phyloP scores from a whole-genome alignment of 2,888 invertebrate genomes.

The Dugesia japonica region DNA sequence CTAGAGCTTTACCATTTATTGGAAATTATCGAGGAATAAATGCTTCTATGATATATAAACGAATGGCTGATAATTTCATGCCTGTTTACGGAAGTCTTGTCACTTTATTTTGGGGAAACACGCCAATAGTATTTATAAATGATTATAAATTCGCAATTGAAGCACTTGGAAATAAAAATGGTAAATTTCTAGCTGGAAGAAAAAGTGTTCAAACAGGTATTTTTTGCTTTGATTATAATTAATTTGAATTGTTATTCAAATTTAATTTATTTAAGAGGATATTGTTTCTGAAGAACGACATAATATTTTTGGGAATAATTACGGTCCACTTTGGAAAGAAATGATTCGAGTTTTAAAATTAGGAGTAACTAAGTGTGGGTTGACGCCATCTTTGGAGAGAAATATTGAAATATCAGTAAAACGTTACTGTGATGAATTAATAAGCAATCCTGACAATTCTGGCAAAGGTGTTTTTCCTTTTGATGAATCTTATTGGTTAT shows the following conservation, averaged over 20 bases:
- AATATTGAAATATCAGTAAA: not conserved
- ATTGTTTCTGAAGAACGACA: conserved; percentile 8
- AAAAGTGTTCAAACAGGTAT: conserved; percentile 7
- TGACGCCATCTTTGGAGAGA: not conserved
- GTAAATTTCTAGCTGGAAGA: not conserved
- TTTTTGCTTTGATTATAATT: not conserved
- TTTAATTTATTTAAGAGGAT: not conserved
- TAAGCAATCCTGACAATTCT: not conserved
- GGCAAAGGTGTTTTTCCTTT: not conserved
- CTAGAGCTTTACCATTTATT: not conserved
- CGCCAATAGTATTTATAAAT: not conserved
- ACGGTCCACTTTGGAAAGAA: not conserved
- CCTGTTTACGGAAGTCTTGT: not conserved
- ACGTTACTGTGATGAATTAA: not conserved
- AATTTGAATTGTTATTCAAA: not conserved
- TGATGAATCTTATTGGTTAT: conserved; percentile 1
- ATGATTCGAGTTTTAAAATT: not conserved
- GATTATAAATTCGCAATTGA: not conserved
- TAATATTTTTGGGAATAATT: not conserved
- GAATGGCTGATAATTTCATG: not conserved
- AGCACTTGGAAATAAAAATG: conserved; percentile 6
- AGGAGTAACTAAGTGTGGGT: not conserved
- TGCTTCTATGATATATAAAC: not conserved
- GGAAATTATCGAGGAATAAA: not conserved
- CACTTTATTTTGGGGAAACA: not conserved